Percentiles rank a stretch among this genome's conserved stretches.
Evolutionary conservation across 2,113 vertebrate genomes (phyloP).

Genomic region (Muscicapa adusta): DNA sequence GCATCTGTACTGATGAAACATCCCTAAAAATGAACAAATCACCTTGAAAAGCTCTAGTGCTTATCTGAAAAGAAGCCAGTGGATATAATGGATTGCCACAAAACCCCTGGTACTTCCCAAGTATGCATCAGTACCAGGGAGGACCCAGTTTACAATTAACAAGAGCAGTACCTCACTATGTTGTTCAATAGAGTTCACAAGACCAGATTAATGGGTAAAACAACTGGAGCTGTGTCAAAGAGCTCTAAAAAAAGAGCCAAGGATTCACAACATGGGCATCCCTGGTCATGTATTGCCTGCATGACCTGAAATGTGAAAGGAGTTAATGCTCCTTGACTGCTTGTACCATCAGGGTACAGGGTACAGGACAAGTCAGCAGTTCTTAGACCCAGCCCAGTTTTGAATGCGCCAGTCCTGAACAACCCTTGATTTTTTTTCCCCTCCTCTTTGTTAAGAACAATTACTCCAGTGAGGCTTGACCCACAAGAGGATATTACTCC

Average conservation of each 20-base stretch:
- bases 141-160: neutral
- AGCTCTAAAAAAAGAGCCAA: neutral
- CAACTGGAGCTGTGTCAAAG: neutral
- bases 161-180: neutral
- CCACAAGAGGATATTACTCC: constrained; percentile 10
- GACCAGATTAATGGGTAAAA: neutral
- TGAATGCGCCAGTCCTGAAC: neutral
- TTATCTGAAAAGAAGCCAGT: neutral
- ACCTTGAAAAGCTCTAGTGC: neutral
- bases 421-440: neutral
- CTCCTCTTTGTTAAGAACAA: neutral
- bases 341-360: neutral
- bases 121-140: neutral
- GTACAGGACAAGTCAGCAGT: neutral
- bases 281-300: neutral
- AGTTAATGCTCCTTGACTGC: neutral
- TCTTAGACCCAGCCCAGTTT: neutral
- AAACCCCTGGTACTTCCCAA: neutral
- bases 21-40: neutral
- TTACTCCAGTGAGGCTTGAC: neutral
- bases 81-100: neutral
- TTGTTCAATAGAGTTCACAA: neutral
- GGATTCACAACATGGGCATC: neutral
- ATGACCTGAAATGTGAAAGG: neutral
- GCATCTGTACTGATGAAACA: neutral